Evolutionary conservation across 1,140 invertebrate genomes (phyloP), one percentile per base, ranked within the genome.

Genomic region (Monomorium pharaonis): DNA sequence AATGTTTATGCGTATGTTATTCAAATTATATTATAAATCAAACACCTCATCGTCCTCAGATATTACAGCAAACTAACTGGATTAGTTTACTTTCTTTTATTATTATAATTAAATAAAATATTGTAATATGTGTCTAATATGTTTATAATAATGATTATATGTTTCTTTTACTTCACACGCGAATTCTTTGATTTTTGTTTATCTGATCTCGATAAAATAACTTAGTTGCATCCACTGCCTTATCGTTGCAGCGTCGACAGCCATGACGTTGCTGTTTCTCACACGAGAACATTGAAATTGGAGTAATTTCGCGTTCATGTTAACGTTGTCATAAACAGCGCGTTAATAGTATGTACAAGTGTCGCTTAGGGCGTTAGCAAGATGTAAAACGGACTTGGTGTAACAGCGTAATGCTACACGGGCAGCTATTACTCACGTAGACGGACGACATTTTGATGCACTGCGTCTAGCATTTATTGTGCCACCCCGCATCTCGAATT

Each of bases 321-420:
- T 80, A 69, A 72, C 54, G 42, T 58, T 54, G 21, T 21, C 51
- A 58, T 74, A 74, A 83, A 83, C 54, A 83, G 12, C 24, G 42
- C n/a, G n/a, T 83, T 83, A 83, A 81, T 72, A 72, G n/a, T 33
- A 30, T 58, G 51, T 44, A 69, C 33, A 33, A 83, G 33, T 27
- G 51, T 33, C 78, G 54, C 67, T 74, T 58, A 81, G 24, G 42
- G 37, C 65, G 49, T 81, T 72, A 81, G 65, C 77, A 81, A 81
- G 77, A 81, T 81, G 65, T 44, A 74, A 72, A 83, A 74, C 67
- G 51, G 67, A 83, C 49, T 74, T 83, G 37, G 37, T 24, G 78
- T 74, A 83, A 47, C 67, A 74, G 51, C 78, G 18, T 44, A 6
- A 72, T 72, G 65, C 49, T 81, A 81, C 51, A 44, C 67, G 51